Evolutionary conservation across 2,113 vertebrate species (phyloP).

Genomic region (Larimichthys crocea): DNA sequence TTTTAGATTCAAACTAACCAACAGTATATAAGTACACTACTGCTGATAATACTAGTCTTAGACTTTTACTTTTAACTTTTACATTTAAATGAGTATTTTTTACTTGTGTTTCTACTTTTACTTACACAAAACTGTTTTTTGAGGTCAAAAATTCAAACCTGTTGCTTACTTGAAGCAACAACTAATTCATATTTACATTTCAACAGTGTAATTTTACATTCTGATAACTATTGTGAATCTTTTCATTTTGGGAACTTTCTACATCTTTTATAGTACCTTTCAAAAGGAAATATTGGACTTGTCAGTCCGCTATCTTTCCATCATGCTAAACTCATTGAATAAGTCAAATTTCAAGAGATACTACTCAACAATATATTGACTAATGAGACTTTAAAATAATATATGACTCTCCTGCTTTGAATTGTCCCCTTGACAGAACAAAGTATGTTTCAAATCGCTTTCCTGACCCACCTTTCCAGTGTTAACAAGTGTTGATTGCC

Average conservation of each 20-base stretch:
- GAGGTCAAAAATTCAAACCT: too few relatives aligned
- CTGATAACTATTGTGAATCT: neutral
- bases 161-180: neutral
- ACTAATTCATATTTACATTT: neutral
- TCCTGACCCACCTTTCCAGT: slow-evolving; percentile 1
- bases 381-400: neutral
- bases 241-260: neutral
- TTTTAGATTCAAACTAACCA: neutral
- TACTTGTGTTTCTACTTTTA: neutral
- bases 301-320: neutral
- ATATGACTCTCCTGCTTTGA: neutral
- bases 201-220: neutral
- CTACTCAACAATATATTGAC: neutral
- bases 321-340: neutral
- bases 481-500: slow-evolving; percentile 30
- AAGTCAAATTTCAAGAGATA: too few relatives aligned
- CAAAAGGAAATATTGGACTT: neutral
- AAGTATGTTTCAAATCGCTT: slow-evolving; percentile 18
- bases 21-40: neutral
- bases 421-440: neutral
- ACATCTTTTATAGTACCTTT: neutral
- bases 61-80: neutral
- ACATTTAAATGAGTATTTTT: neutral
- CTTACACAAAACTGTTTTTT: neutral
- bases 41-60: neutral